Base-by-base conservation (phyloP, 1,140 invertebrate genomes). In the Choristoneura fumiferana region DNA sequence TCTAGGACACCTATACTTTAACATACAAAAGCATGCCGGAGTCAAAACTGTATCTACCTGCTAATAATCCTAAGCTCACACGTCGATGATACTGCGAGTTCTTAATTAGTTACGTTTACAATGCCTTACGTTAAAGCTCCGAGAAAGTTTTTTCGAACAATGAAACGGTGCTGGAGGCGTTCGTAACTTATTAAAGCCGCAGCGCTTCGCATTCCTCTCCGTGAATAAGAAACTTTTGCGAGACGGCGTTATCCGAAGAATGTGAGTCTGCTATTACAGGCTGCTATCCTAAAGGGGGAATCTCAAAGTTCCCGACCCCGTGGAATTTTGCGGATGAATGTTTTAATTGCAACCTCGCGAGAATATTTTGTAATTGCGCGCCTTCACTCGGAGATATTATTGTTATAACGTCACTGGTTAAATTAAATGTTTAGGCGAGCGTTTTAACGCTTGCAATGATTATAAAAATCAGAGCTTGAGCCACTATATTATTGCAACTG, bases 311-410 rank as follows among this genome's bases (percentile, higher is more conserved):
- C 85, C 73, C 66, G 75, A 60, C 62, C 66, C 64, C n/a, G n/a
- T n/a, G 78, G 82, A 84, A 85, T 86, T 81, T 84, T 86, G 85
- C 70, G 85, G 81, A 82, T 80, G 82, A 84, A 74, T 73, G 81
- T 78, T 85, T 88, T 88, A 88, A 88, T 88, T 88, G 76, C 81
- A 88, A 73, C 76, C 71, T 70, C 75, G 69, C 63, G 75, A 69
- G 82, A 76, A 88, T 83, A 87, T 84, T 88, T 81, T 76, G 81
- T 85, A 83, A 83, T 84, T 88, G 81, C 69, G 65, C 63, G 62
- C 59, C 67, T 66, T 58, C 65, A 66, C 58, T 54, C 22, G 53
- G 65, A 61, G 54, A 63, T 63, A 49, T 58, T 65, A 73, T 64
- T 72, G 54, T 63, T 57, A 45, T 54, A 37, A 49, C 57, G 40